These are phyloP conservation scores for Anthophora plumipes DNA, from an alignment of 2,888 invertebrate genomes.

Conservation along the genomic window DNA sequence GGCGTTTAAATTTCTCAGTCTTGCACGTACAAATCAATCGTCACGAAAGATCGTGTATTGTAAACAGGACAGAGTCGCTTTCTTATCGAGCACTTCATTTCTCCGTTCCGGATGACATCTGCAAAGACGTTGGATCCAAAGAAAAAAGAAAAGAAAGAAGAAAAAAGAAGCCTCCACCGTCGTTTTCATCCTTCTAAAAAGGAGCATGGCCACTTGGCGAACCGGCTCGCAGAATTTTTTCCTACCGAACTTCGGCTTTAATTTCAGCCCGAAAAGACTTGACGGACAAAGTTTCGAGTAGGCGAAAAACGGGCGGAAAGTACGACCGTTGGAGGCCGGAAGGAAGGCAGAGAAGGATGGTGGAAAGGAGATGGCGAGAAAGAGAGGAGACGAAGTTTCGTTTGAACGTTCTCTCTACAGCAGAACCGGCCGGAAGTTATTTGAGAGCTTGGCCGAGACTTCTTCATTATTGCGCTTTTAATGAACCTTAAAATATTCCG, in stretches of 20 bases:
- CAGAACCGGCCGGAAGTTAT: constrained; percentile 60
- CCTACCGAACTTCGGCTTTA: constrained; percentile 47
- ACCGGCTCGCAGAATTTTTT: constrained; percentile 47
- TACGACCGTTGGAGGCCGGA: constrained; percentile 1
- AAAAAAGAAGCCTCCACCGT: constrained; percentile 1
- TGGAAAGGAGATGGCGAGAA: background rate
- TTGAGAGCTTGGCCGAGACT: constrained; percentile 62
- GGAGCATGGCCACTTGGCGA: constrained; percentile 39
- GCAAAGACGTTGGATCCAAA: background rate
- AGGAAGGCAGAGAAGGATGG: constrained; percentile 11
- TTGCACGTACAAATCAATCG: no score
- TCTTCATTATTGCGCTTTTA: constrained; percentile 77
- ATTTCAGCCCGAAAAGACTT: constrained; percentile 68
- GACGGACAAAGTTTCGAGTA: constrained; percentile 64
- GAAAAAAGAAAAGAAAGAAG: background rate
- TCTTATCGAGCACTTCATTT: background rate
- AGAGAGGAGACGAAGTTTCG: constrained; percentile 29
- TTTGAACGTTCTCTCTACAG: constrained; percentile 32
- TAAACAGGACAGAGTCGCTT: background rate
- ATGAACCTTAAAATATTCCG: constrained; percentile 78
- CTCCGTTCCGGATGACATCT: background rate
- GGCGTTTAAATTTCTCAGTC: no score
- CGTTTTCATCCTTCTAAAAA: constrained; percentile 35
- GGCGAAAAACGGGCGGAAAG: constrained; percentile 46
- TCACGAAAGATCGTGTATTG: background rate